Percentiles rank a stretch among this genome's conserved stretches.
phyloP scores from a whole-genome alignment of 1,140 invertebrate species.

The Nasonia longicornis region DNA sequence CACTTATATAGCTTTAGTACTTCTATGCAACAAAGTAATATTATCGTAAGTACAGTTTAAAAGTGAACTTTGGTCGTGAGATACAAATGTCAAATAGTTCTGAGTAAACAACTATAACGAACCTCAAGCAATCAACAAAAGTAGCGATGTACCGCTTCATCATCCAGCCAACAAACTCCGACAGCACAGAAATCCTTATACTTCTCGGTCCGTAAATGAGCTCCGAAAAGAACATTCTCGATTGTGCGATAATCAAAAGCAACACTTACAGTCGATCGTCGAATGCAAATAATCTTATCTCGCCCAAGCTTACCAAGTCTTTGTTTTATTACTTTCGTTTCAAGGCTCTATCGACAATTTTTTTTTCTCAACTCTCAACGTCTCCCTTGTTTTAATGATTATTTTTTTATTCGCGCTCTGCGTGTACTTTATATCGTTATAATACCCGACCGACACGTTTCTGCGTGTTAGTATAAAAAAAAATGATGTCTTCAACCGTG shows the following conservation, averaged over 20 bases:
- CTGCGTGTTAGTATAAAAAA: background rate
- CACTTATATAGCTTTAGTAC: background rate
- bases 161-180: background rate
- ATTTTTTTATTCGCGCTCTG: slow-evolving; percentile 22
- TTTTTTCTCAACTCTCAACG: slow-evolving; percentile 16
- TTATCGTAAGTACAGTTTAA: slow-evolving; percentile 4
- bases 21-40: slow-evolving; percentile 1
- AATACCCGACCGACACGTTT: background rate
- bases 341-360: slow-evolving; percentile 38
- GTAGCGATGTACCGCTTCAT: background rate
- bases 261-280: slow-evolving; percentile 21
- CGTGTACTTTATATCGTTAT: slow-evolving; percentile 7
- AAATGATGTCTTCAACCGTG: background rate
- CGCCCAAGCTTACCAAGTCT: slow-evolving; percentile 6
- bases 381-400: background rate
- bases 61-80: slow-evolving; percentile 6
- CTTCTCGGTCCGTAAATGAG: slow-evolving; percentile 22
- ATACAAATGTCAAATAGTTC: background rate
- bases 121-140: slow-evolving; percentile 10
- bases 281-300: slow-evolving; percentile 21
- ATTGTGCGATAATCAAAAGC: background rate
- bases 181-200: slow-evolving; percentile 11
- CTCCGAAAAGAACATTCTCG: slow-evolving; percentile 25
- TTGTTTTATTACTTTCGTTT: slow-evolving; percentile 44
- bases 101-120: background rate